Evolutionary conservation across 2,888 invertebrate genomes (phyloP), one percentile per base, ranked within the genome.

Genomic region (Danaus chrysippus): DNA sequence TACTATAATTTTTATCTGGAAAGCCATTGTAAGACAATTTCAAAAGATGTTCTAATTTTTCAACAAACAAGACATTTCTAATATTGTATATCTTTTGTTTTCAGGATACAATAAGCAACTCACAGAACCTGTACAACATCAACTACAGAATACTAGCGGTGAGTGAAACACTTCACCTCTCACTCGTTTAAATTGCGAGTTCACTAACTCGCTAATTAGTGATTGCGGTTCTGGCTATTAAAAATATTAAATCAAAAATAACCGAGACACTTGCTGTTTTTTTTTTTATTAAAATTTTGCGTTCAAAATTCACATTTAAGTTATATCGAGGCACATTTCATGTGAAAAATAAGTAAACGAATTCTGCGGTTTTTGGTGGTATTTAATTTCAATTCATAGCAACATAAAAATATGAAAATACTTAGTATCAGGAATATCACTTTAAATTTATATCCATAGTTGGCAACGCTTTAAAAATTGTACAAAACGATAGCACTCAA

Each of bases 81-180:
- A 68, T 67, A 67, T 65, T 63, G 53, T 63, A 63, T 62, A 58
- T 67, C 61, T 62, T 69, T 75, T 73, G 59, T 73, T 79, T 72
- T 3, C 83, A 84, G 84, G 68, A 71, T 62, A 73, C 73, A 74
- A 72, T 74, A 75, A 72, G 66, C 65, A 71, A 68, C 59, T 64
- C 67, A 61, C 69, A 68, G 63, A 67, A 68, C 63, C 70, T 70
- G 64, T 66, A 68, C 61, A 64, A 61, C 69, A 63, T 71, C 61
- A 73, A 67, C 65, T 67, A 73, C 63, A 76, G 75, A 70, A 75
- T 73, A 80, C 73, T 77, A 71, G 81, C 76, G 84, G 86, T 86
- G 71, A 82, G 83, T 76, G 68, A 68, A 67, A 68, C 65, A 63
- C 63, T 65, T 58, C 64, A 63, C 58, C 64, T 60, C 58, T 46